Percentiles rank a stretch among this genome's conserved stretches.
These are phyloP conservation scores for Tyrannus savana DNA, from an alignment of 2,113 vertebrate genomes.

Conservation along the genomic window DNA sequence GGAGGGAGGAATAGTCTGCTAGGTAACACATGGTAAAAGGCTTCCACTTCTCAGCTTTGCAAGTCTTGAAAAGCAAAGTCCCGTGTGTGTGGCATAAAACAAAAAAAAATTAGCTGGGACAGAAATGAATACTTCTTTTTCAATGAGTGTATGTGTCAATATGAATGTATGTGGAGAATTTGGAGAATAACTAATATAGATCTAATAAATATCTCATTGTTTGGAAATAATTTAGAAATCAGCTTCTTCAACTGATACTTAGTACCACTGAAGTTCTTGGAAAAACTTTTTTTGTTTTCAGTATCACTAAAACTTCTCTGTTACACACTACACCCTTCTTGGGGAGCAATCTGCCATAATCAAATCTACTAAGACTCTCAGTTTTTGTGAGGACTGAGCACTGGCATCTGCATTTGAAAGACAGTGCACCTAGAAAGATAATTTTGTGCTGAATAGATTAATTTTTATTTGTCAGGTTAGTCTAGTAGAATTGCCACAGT, in stretches of 20 bases:
- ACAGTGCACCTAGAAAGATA: not conserved
- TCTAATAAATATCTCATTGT: not conserved
- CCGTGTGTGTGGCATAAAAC: not conserved
- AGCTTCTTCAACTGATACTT: not conserved
- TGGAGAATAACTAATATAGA: not conserved
- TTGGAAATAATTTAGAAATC: not conserved
- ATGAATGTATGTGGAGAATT: not conserved
- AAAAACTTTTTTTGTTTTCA: not conserved
- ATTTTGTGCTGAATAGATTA: not conserved
- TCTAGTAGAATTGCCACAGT: not conserved
- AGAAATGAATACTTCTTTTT: not conserved
- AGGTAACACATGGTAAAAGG: constrained; percentile 10
- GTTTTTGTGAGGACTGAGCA: not conserved
- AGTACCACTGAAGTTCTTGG: not conserved
- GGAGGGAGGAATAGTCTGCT: not conserved
- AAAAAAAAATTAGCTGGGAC: not conserved
- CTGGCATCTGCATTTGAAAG: not conserved
- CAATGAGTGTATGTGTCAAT: not conserved
- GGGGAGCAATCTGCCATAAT: not conserved
- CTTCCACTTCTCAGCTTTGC: constrained; percentile 35
- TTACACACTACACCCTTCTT: not conserved
- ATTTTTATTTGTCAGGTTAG: not conserved
- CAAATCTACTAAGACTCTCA: not conserved
- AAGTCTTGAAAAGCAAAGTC: constrained; percentile 12
- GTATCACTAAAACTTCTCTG: not conserved